These are phyloP conservation scores for Ascaphus truei DNA, from an alignment of 2,113 vertebrate genomes.

Conservation along the genomic window DNA sequence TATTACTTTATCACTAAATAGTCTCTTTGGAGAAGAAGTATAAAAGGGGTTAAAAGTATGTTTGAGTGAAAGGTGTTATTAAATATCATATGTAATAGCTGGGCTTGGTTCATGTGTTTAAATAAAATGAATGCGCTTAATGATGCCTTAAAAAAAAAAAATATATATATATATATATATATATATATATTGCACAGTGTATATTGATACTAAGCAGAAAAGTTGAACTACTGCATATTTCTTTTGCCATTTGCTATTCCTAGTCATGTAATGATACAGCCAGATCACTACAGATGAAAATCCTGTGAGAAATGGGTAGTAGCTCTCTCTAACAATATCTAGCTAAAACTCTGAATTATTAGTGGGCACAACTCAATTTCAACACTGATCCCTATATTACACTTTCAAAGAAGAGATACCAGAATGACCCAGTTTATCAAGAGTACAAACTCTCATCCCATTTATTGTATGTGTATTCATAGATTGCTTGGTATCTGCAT, in stretches of 20 bases:
- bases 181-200: not conserved
- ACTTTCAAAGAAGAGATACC: constrained; percentile 32
- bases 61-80: too few relatives aligned
- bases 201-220: not conserved
- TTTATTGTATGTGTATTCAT: constrained; percentile 36
- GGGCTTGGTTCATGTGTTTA: too few relatives aligned
- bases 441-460: constrained; percentile 26
- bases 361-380: constrained; percentile 31
- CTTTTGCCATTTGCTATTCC: constrained; percentile 8
- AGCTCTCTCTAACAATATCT: constrained; percentile 7
- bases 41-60: too few relatives aligned
- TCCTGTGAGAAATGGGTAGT: constrained; percentile 19
- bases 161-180: too few relatives aligned
- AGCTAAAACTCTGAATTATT: constrained; percentile 25
- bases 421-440: constrained; percentile 35
- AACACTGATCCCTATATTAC: constrained; percentile 32
- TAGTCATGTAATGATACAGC: constrained; percentile 23
- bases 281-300: constrained; percentile 18
- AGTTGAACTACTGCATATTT: not conserved
- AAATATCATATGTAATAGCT: too few relatives aligned
- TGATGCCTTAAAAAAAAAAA: too few relatives aligned
- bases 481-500: constrained; percentile 31
- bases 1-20: too few relatives aligned
- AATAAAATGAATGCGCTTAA: too few relatives aligned
- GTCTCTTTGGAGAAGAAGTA: too few relatives aligned